Evolutionary conservation across 1,140 invertebrate genomes (phyloP).

Genomic region (Ceratoteleas bidentatus): DNA sequence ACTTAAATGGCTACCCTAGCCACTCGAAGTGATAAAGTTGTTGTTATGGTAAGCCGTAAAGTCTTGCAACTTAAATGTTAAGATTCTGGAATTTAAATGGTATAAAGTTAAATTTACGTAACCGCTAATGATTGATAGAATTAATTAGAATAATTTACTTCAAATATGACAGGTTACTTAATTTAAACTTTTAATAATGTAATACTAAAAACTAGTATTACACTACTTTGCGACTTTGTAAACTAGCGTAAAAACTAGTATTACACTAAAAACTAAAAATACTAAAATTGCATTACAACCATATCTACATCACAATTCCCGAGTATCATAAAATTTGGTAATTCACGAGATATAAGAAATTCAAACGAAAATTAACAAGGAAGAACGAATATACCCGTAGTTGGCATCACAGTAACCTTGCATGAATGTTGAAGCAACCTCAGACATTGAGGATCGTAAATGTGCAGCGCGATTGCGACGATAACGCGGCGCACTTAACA

Average conservation of each 20-base stretch:
- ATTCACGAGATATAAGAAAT: constrained; percentile 38
- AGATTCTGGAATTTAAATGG: too few relatives aligned
- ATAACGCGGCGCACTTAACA: constrained; percentile 59
- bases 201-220: not conserved
- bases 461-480: constrained; percentile 46
- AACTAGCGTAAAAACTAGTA: too few relatives aligned
- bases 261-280: not conserved
- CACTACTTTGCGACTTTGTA: too few relatives aligned
- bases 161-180: too few relatives aligned
- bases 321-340: constrained; percentile 34
- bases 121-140: too few relatives aligned
- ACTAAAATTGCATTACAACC: not conserved
- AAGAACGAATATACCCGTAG: constrained; percentile 30
- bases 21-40: too few relatives aligned
- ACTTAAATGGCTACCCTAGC: too few relatives aligned
- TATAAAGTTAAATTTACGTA: too few relatives aligned
- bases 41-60: too few relatives aligned
- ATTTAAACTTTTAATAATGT: too few relatives aligned
- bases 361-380: constrained; percentile 34
- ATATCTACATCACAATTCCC: not conserved
- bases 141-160: too few relatives aligned
- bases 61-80: too few relatives aligned
- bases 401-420: constrained; percentile 39
- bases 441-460: constrained; percentile 48
- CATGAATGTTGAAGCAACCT: constrained; percentile 43